These are phyloP conservation scores for Epizoanthus rinbou DNA, from an alignment of 92 coral and sea anemone species.

Conservation along the genomic window DNA sequence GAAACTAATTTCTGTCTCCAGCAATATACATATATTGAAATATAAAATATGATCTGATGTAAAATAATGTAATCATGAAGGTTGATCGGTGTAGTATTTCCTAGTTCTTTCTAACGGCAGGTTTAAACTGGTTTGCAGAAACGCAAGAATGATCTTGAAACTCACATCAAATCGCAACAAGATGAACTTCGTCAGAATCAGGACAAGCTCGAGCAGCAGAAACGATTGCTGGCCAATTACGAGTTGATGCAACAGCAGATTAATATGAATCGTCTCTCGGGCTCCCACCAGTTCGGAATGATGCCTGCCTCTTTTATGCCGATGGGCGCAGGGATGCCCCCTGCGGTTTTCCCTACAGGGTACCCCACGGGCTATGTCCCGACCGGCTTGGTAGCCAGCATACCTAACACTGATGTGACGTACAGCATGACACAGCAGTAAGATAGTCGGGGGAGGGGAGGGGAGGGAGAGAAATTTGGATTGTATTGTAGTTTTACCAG, in stretches of 20 bases:
- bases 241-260: constrained; percentile 46
- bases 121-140: constrained; percentile 55
- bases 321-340: constrained; percentile 60
- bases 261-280: constrained; percentile 49
- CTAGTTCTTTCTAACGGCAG: not conserved
- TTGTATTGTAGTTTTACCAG: not conserved
- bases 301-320: constrained; percentile 50
- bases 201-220: constrained; percentile 71
- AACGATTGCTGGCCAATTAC: constrained; percentile 48
- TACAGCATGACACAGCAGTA: constrained; percentile 9
- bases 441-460: not conserved
- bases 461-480: not conserved
- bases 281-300: constrained; percentile 39
- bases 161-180: constrained; percentile 90
- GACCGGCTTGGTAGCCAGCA: constrained; percentile 10
- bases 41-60: not conserved
- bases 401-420: constrained; percentile 5
- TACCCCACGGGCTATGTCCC: constrained; percentile 68
- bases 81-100: not conserved
- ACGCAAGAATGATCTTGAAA: constrained; percentile 74
- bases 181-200: constrained; percentile 74
- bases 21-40: not conserved
- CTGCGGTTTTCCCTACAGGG: constrained; percentile 21
- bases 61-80: too few species aligned
- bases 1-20: too few species aligned